Percentiles rank a stretch among this genome's conserved stretches.
Conservation (phyloP, 1,140 invertebrate genomes). For the Drosophila nasuta region DNA sequence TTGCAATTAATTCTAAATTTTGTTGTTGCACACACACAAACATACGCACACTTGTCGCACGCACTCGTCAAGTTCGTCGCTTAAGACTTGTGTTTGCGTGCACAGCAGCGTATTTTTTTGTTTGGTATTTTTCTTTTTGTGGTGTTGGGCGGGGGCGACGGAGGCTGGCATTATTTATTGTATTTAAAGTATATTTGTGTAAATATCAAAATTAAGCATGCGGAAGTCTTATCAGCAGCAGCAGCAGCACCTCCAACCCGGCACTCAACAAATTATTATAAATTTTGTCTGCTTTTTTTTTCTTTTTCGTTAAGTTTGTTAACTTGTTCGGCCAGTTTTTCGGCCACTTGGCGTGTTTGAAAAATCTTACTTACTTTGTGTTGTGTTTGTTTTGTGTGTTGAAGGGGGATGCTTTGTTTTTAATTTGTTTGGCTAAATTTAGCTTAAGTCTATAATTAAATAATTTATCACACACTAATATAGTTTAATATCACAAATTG, state of each 20-base stretch:
- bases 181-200: slow-evolving; percentile 56
- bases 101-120: slow-evolving; percentile 9
- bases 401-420: slow-evolving; percentile 15
- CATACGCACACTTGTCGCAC: slow-evolving; percentile 16
- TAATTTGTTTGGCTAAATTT: slow-evolving; percentile 26
- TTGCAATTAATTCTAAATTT: slow-evolving; percentile 71
- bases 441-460: slow-evolving; percentile 49
- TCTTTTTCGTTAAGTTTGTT: slow-evolving; percentile 35
- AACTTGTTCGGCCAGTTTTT: slow-evolving; percentile 72
- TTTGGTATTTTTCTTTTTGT: slow-evolving; percentile 11
- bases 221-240: slow-evolving; percentile 73
- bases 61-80: slow-evolving; percentile 59
- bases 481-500: slow-evolving; percentile 46
- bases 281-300: neutral
- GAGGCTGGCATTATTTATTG: slow-evolving; percentile 59
- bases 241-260: slow-evolving; percentile 8
- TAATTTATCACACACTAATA: slow-evolving; percentile 64
- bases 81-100: slow-evolving; percentile 63
- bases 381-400: slow-evolving; percentile 25
- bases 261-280: slow-evolving; percentile 31
- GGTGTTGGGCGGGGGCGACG: slow-evolving; percentile 17
- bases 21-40: slow-evolving; percentile 23
- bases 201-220: slow-evolving; percentile 77
- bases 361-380: slow-evolving; percentile 66
- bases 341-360: slow-evolving; percentile 3